These are phyloP conservation scores for Fopius arisanus DNA, from an alignment of 1,140 invertebrate species.

Conservation along the genomic window DNA sequence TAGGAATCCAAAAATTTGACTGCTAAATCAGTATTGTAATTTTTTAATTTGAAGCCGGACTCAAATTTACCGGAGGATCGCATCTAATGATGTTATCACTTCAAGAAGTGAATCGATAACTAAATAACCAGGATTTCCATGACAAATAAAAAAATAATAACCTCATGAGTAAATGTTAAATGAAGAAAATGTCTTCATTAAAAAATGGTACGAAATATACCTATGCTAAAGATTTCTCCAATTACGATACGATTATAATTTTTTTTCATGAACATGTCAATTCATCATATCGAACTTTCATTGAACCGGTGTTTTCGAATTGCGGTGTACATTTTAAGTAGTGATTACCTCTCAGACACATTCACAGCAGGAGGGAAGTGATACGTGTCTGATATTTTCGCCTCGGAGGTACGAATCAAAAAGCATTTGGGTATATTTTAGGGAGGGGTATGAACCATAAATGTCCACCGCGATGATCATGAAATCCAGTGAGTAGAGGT, in stretches of 20 bases:
- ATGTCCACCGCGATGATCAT: slow-evolving; percentile 11
- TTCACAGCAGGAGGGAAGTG: background rate
- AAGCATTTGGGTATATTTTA: background rate
- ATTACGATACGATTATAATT: background rate
- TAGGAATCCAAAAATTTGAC: too few relatives aligned
- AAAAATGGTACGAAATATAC: background rate
- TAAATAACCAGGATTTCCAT: too few relatives aligned
- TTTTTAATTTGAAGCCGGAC: too few relatives aligned
- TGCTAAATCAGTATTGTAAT: too few relatives aligned
- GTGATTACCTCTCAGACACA: background rate
- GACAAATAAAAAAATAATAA: too few relatives aligned
- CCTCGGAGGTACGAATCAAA: slow-evolving; percentile 3
- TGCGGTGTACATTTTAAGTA: background rate
- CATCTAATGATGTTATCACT: too few relatives aligned
- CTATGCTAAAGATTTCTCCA: background rate
- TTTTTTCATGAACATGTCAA: background rate
- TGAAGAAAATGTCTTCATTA: too few relatives aligned
- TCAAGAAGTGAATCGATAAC: too few relatives aligned
- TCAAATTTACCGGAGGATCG: too few relatives aligned
- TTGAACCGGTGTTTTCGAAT: background rate
- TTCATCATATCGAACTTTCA: slow-evolving; percentile 9
- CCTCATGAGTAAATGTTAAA: too few relatives aligned
- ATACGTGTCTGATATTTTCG: background rate
- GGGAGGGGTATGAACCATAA: background rate
- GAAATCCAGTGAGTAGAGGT: background rate